Evolutionary conservation across 2,888 invertebrate species (phyloP), one percentile per base, ranked within the genome.

Genomic region (Rhagonycha lutea): DNA sequence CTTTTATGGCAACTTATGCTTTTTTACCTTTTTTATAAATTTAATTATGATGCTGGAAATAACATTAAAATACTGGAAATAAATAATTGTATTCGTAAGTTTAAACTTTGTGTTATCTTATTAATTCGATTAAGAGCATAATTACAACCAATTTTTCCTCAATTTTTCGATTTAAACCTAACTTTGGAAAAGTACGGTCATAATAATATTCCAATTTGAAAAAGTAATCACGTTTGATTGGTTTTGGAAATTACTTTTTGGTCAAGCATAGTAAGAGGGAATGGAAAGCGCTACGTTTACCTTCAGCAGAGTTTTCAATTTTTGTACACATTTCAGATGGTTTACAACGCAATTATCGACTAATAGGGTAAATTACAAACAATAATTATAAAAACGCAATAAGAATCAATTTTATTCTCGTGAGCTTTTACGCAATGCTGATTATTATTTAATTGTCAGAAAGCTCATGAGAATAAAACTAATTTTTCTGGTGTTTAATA

Each of bases 171-270:
- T 61, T 70, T 28, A 70, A 29, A 70, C 14, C 14, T 61, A 14
- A 61, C 61, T 63, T 71, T 29, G 29, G 29, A 23, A 26, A 29
- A 61, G 14, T 63, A 18, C 18, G 32, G 7, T 32, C 12, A 14
- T 67, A 74, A 74, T 68, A 70, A 61, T 74, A 70, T 60, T 60
- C 32, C 74, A 74, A 74, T 74, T 74, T 74, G 32, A 74, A 74
- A 74, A 74, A 70, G 65, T 70, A 74, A 74, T 74, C 74, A 74
- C 70, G 61, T 74, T 70, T 74, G 70, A 74, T 74, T 74, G 74
- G 61, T 47, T 68, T 74, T 68, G 70, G 26, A 74, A 73, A 70
- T 74, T 70, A 70, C 70, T 74, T 70, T 70, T 67, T 70, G 74
- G 74, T 62, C 74, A 74, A 74, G 67, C 74, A 70, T 68, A 14